Percentiles rank a stretch among this genome's conserved stretches.
Evolutionary conservation across 2,797 vertebrate species (phyloP).

Genomic region (Poecilia picta): DNA sequence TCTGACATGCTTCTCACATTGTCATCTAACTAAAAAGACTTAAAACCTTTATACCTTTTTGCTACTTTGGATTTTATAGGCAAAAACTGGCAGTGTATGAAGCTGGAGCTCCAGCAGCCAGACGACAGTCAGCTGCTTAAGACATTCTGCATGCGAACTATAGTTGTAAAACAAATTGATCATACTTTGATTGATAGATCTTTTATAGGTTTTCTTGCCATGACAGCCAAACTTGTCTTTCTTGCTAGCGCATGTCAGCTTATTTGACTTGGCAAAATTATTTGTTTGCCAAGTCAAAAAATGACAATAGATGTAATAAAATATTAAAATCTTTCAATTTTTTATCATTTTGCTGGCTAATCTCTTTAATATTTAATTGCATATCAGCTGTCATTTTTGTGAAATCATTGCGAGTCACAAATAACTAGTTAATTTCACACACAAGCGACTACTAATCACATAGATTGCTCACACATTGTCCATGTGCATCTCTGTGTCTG

Average conservation of each 20-base stretch:
- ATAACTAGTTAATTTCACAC: slow-evolving; percentile 59
- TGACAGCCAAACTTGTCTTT: neutral
- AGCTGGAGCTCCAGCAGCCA: neutral
- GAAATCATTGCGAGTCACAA: slow-evolving; percentile 54
- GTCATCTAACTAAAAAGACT: neutral
- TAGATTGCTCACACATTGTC: slow-evolving; percentile 33
- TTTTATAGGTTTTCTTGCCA: neutral
- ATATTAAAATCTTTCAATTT: neutral
- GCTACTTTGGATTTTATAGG: neutral
- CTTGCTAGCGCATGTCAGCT: neutral
- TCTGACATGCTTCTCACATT: too few species aligned
- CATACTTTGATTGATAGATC: neutral
- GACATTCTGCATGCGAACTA: neutral
- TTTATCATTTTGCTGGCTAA: neutral
- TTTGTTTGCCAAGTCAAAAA: neutral
- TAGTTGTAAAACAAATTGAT: neutral
- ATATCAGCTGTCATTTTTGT: slow-evolving; percentile 29
- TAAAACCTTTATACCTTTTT: neutral
- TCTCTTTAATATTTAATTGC: neutral
- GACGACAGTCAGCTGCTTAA: neutral
- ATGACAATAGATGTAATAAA: neutral
- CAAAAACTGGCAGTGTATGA: neutral
- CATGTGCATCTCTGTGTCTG: slow-evolving; percentile 32
- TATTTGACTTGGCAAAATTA: neutral
- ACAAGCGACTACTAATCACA: slow-evolving; percentile 59